Base-by-base conservation (phyloP, 2,888 invertebrate genomes). In the Entomobrya proxima region DNA sequence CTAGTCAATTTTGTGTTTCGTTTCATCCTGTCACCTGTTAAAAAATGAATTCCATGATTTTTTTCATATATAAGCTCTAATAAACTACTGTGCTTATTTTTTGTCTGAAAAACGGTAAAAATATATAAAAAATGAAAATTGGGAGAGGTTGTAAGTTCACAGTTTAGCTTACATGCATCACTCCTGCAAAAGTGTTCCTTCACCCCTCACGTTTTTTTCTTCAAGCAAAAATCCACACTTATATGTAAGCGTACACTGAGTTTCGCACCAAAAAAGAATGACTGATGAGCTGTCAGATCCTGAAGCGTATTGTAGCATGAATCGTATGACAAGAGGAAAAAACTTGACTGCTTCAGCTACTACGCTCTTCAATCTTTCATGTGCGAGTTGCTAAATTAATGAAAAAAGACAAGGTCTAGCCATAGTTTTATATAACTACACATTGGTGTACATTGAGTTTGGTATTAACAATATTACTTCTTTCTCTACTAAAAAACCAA, bases 251-350 rank as follows among this genome's bases (percentile, higher is more conserved):
- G 40, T 32, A 64, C 58, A 40, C 37, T 9, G 18, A 32, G 35
- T 81, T 82, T 75, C 64, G 61, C 82, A 75, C 61, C 47, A 83
- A 77, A 83, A 78, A 85, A 77, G 77, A 86, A 86, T 86, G 86
- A 86, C 86, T 86, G 86, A 86, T 86, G 86, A 86, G 86, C 86
- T 86, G 86, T 86, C 86, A 86, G 86, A 32, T 72, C 50, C 67
- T 81, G 67, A 77, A 77, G 52, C 69, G 55, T 83, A 69, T 40
- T 77, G 83, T 83, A 83, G 76, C 77, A 77, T 77, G 77, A 83
- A 76, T 77, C 77, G 44, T 67, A 77, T 77, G 77, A 77, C 82
- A 82, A 77, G 76, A 67, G 67, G 55, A 77, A 77, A 82, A 83
- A 69, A 77, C 37, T 83, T 69, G 67, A 77, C 82, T 82, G 74